These are phyloP conservation scores for Orchestia grillus DNA, from an alignment of 1,140 invertebrate species.

Conservation along the genomic window DNA sequence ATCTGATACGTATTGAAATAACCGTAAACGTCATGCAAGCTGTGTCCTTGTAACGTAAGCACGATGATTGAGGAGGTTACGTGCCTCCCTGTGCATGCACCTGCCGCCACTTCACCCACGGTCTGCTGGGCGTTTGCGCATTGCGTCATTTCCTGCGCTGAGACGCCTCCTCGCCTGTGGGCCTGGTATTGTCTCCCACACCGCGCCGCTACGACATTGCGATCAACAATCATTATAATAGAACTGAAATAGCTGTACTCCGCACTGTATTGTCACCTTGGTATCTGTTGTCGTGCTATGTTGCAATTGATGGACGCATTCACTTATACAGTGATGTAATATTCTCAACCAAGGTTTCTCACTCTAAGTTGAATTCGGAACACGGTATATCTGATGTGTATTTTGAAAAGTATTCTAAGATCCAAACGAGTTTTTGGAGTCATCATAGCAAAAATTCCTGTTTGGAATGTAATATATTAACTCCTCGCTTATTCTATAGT, in stretches of 20 bases:
- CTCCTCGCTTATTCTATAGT: no score
- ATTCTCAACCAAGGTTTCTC: no score
- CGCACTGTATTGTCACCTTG: neutral
- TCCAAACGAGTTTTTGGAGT: no score
- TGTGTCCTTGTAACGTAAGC: neutral
- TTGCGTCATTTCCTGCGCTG: neutral
- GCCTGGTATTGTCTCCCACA: neutral
- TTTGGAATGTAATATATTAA: no score
- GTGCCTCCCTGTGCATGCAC: neutral
- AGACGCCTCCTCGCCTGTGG: neutral
- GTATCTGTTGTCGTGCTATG: no score
- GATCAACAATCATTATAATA: neutral
- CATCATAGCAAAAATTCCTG: no score
- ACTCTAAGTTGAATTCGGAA: no score
- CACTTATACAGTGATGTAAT: no score
- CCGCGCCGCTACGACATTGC: neutral
- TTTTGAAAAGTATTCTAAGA: no score
- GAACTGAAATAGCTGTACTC: neutral
- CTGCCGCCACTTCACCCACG: neutral
- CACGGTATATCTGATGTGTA: no score
- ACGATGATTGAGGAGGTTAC: neutral
- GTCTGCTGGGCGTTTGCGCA: neutral
- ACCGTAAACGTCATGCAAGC: neutral
- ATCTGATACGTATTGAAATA: neutral
- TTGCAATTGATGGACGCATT: no score